Evolutionary conservation across 2,797 vertebrate species (phyloP).

Genomic region (Neosilurus hyrtlii): DNA sequence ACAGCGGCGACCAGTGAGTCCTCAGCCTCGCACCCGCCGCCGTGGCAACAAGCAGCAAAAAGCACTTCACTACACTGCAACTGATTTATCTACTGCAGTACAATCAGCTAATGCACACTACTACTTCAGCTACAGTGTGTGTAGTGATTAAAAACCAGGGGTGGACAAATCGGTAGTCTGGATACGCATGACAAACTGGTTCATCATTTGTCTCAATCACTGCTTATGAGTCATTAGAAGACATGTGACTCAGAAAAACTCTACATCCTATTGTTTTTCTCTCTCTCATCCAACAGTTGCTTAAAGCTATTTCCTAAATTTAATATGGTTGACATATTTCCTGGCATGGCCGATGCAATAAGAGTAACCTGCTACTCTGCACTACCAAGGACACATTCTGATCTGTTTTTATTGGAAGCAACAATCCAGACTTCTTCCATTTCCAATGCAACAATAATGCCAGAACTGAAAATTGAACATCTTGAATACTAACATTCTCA

Average conservation of each 20-base stretch:
- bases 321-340: not conserved
- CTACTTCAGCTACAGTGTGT: slow-evolving; percentile 15
- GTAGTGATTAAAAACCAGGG: slow-evolving; percentile 4
- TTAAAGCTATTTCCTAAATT: not conserved
- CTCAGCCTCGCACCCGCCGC: slow-evolving; percentile 46
- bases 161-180: slow-evolving; percentile 23
- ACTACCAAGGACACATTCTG: not conserved
- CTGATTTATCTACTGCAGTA: slow-evolving; percentile 33
- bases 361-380: not conserved
- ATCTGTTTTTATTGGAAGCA: not conserved
- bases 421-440: not conserved
- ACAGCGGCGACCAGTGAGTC: slow-evolving; percentile 63
- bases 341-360: not conserved
- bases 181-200: not conserved
- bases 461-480: not conserved
- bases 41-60: slow-evolving; percentile 57
- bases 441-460: not conserved
- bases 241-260: not conserved
- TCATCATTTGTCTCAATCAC: not conserved
- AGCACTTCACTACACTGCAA: slow-evolving; percentile 53
- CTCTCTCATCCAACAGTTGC: not conserved
- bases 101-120: slow-evolving; percentile 24
- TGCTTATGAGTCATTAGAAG: not conserved
- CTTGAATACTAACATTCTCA: not conserved
- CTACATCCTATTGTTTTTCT: not conserved